These are phyloP conservation scores for Enteromius anoplus DNA, from an alignment of 2,797 vertebrate genomes.

Conservation along the genomic window DNA sequence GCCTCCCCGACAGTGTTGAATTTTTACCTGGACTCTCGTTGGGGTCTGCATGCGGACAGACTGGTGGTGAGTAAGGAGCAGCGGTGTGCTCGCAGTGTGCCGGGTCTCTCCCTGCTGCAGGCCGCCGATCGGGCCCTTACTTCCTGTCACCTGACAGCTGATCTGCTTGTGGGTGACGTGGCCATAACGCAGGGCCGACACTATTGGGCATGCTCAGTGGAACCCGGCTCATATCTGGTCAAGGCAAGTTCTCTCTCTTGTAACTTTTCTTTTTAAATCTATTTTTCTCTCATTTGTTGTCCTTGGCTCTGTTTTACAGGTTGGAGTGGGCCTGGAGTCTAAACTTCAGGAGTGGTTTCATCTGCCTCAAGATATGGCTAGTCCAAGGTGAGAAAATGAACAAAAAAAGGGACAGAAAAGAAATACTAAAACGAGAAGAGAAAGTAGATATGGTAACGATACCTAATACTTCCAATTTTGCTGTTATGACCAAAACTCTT, in stretches of 20 bases:
- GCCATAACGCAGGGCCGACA: constrained; percentile 93
- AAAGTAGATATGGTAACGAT: not conserved
- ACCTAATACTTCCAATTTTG: not conserved
- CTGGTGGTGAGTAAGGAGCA: constrained; percentile 95
- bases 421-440: not conserved
- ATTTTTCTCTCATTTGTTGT: not conserved
- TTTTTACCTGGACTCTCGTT: constrained; percentile 94
- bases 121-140: constrained; percentile 92
- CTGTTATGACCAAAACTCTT: not conserved
- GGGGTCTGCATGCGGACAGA: constrained; percentile 91
- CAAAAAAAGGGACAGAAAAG: not conserved
- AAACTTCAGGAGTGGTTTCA: constrained; percentile 97
- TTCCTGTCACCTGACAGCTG: constrained; percentile 93
- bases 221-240: constrained; percentile 94
- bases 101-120: constrained; percentile 91
- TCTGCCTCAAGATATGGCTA: constrained; percentile 92
- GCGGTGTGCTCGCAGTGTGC: constrained; percentile 89
- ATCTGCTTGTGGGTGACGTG: constrained; percentile 92
- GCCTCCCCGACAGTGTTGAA: constrained; percentile 81
- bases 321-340: constrained; percentile 93
- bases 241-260: constrained; percentile 72
- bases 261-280: not conserved
- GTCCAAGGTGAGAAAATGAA: constrained; percentile 83
- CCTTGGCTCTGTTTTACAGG: constrained; percentile 66
- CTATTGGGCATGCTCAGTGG: constrained; percentile 97